Evolutionary conservation across 2,113 vertebrate species (phyloP), one percentile per base, ranked within the genome.

Genomic region (Dolichallabes microphthalmus): DNA sequence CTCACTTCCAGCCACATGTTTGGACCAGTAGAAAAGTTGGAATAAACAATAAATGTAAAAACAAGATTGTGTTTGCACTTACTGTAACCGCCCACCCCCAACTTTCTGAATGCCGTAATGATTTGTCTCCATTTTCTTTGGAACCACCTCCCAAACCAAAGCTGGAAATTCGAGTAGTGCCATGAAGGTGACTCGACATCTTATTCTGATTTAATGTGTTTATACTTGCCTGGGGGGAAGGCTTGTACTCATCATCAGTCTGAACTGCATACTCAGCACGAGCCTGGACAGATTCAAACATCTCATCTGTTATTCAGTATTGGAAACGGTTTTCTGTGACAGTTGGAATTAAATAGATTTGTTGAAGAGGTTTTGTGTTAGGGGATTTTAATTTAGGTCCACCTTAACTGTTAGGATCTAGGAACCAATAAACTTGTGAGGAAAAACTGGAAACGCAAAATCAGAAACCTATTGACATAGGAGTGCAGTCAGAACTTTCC

Each of bases 121-220:
- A 73, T 75, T 52, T 14, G 35, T 8, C 73, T 52, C 2, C 10
- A 25, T 2, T 6, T 8, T 14, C 3, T 50, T 74, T 74, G 15
- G 32, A 76, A 76, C 13, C 14, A 22, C 17, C 19, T 77, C 76
- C 9, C 10, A 30, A 50, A 58, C 17, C 10, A 50, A 35, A 86
- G 8, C 68, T 86, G 20, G 78, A 74, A 86, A 39, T 75, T 80
- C 84, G 15, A 52, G 77, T 73, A 69, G n/a, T 60, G 25, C 20
- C 12, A 15, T 27, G 30, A 73, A 19, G 9, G 55, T 80, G 60
- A 58, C 20, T 5, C 20, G 12, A 52, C n/a, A 22, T 13, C 32
- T 52, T 20, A n/a, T 3, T 19, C 4, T 3, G 1, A 53, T 64
- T 50, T 74, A 39, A 45, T 63, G 55, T 81, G 14, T 3, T 27